Percentiles rank a stretch among this genome's conserved stretches.
Evolutionary conservation across 2,888 invertebrate species (phyloP).

Genomic region (Spodoptera picta): DNA sequence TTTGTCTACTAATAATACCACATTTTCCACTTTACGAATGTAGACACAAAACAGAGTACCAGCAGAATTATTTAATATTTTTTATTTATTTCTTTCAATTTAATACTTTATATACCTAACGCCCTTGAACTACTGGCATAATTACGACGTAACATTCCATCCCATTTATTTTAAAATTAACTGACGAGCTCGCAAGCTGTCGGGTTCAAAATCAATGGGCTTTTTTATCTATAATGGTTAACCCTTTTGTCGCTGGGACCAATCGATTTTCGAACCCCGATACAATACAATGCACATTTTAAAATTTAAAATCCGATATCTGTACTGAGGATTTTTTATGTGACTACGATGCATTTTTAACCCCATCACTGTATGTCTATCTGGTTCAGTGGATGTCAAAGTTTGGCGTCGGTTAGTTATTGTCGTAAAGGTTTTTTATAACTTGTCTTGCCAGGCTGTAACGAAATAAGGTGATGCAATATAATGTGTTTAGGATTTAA

Average conservation of each 20-base stretch:
- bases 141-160: constrained; percentile 54
- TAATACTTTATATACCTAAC: constrained; percentile 1
- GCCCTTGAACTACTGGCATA: constrained; percentile 50
- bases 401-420: not conserved
- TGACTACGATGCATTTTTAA: constrained; percentile 87
- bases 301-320: constrained; percentile 89
- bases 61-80: too few relatives aligned
- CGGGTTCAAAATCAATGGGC: constrained; percentile 78
- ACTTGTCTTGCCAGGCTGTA: too few relatives aligned
- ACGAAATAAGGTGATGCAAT: too few relatives aligned
- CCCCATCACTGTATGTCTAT: constrained; percentile 85
- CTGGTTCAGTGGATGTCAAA: constrained; percentile 70
- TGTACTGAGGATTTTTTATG: constrained; percentile 84
- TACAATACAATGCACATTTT: constrained; percentile 88
- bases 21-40: too few relatives aligned
- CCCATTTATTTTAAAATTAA: constrained; percentile 63
- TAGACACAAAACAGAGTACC: too few relatives aligned
- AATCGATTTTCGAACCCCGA: constrained; percentile 87
- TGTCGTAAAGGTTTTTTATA: too few relatives aligned
- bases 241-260: constrained; percentile 84
- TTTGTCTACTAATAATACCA: too few relatives aligned
- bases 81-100: too few relatives aligned
- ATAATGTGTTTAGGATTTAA: too few relatives aligned
- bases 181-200: constrained; percentile 78
- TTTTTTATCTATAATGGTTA: constrained; percentile 86